phyloP scores from a whole-genome alignment of 2,797 vertebrate species.

The Gymnopithys bicolor region DNA sequence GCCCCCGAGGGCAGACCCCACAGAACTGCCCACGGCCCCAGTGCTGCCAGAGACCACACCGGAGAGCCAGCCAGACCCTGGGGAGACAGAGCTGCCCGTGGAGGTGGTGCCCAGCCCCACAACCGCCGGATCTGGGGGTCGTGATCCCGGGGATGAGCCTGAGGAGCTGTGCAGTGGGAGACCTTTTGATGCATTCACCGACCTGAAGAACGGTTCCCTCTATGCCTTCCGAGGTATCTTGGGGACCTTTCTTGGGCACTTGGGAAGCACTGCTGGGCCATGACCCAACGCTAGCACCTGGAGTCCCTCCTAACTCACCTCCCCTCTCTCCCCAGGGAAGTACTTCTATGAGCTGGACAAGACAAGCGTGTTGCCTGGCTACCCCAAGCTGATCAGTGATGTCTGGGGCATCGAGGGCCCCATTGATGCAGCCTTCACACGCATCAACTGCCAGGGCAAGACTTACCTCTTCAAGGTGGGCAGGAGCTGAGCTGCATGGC shows the following conservation, averaged over 20 bases:
- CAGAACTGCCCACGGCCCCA: fast-evolving
- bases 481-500: not conserved
- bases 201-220: constrained; percentile 92
- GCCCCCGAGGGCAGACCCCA: fast-evolving
- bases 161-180: constrained; percentile 85
- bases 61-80: fast-evolving
- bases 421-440: constrained; percentile 93
- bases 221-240: constrained; percentile 91
- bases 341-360: constrained; percentile 94
- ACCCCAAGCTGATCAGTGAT: constrained; percentile 91
- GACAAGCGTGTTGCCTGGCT: constrained; percentile 82
- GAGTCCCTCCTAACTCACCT: not conserved
- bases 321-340: constrained; percentile 77
- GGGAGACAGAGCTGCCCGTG: not conserved
- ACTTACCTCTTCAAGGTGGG: constrained; percentile 95
- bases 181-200: constrained; percentile 91
- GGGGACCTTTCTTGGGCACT: not conserved
- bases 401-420: constrained; percentile 93
- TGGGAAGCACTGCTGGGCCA: fast-evolving
- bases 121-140: fast-evolving
- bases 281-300: not conserved
- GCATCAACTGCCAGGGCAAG: constrained; percentile 96
- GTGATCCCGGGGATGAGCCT: constrained; percentile 39
- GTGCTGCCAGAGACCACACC: fast-evolving
- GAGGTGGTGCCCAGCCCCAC: not conserved